Evolutionary conservation across 2,113 vertebrate genomes (phyloP), one percentile per base, ranked within the genome.

Genomic region (Bothrops jararaca): DNA sequence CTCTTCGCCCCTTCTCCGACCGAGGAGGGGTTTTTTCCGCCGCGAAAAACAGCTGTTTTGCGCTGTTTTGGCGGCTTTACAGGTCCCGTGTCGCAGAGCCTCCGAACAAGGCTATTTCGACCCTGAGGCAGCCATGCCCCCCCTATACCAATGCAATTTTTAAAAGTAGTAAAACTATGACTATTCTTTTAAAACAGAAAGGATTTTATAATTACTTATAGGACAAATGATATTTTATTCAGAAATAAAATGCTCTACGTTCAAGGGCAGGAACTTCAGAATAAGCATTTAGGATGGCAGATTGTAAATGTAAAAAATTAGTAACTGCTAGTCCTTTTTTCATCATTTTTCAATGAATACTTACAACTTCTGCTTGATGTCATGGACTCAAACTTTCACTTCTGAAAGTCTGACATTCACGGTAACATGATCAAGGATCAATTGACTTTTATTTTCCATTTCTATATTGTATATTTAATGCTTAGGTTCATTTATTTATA

Each of bases 81-180:
- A n/a, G n/a, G n/a, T n/a, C n/a, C n/a, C n/a, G n/a, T n/a, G n/a
- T n/a, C n/a, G n/a, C n/a, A n/a, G n/a, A n/a, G n/a, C n/a, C n/a
- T n/a, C n/a, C n/a, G n/a, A n/a, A n/a, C n/a, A n/a, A n/a, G n/a
- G n/a, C n/a, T n/a, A n/a, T n/a, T n/a, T n/a, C n/a, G n/a, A n/a
- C n/a, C n/a, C n/a, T n/a, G n/a, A n/a, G n/a, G n/a, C n/a, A n/a
- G n/a, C n/a, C n/a, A n/a, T n/a, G n/a, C n/a, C n/a, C n/a, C n/a
- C n/a, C n/a, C n/a, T 12, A 60, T 2, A 92, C 5, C 57, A 94
- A 29, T 69, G 42, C 42, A 92, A 85, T 86, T 94, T 96, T 89
- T 89, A 94, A 94, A 95, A 94, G 93, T 92, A 88, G 54, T 56
- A 64, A 86, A 95, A 89, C 91, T 92, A 89, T 80, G 0, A 54